phyloP scores from a whole-genome alignment of 2,113 vertebrate genomes.

The Nipponia nippon region DNA sequence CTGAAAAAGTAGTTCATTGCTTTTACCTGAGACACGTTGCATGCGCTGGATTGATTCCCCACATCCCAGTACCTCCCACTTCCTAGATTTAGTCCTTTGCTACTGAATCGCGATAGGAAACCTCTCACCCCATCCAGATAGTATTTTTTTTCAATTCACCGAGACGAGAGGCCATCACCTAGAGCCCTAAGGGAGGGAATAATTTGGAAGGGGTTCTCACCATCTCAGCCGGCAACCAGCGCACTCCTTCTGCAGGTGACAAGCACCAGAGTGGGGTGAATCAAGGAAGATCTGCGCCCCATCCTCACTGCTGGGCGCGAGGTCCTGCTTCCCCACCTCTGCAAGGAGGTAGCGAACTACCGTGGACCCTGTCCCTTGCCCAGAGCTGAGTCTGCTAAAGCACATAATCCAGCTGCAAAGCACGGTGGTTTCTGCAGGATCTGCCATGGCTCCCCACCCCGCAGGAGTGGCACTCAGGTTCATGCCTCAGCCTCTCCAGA shows the following conservation, averaged over 20 bases:
- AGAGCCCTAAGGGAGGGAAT: neutral
- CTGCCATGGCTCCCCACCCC: fast-evolving
- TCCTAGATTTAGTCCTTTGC: neutral
- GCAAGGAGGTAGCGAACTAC: neutral
- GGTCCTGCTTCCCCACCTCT: neutral
- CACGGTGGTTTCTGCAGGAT: neutral
- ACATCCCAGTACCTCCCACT: neutral
- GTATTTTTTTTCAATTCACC: neutral
- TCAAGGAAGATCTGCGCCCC: neutral
- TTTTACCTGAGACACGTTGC: neutral
- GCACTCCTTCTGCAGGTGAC: neutral
- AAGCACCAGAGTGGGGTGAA: neutral
- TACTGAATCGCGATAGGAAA: neutral
- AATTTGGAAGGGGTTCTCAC: neutral
- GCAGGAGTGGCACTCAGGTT: neutral
- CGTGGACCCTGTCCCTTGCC: neutral
- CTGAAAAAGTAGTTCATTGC: neutral
- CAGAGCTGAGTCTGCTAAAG: neutral
- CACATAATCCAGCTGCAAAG: neutral
- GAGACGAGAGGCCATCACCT: neutral
- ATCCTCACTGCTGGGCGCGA: neutral
- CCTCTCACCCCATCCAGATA: neutral
- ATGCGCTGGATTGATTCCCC: neutral
- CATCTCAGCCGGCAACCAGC: neutral
- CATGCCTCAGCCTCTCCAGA: neutral